Base-by-base conservation (phyloP, 2,888 invertebrate genomes). In the Apomyelois bistriatella region DNA sequence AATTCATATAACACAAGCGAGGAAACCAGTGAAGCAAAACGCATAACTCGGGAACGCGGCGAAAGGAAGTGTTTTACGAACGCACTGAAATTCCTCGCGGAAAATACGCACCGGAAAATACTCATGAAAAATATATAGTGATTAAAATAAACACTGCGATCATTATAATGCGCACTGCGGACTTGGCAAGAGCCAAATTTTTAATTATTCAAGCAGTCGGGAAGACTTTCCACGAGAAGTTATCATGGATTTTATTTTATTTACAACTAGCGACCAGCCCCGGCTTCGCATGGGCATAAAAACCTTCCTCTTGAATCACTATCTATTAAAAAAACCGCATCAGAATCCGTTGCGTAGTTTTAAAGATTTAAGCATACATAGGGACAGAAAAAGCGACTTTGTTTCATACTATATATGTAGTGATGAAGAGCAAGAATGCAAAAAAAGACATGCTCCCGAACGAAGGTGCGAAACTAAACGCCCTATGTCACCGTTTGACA, bases 191-290 rank as follows among this genome's bases (percentile, higher is more conserved):
- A 79, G 79, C 80, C 81, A 79, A 79, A 71, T 63, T 66, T 76
- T 79, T 80, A 79, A 82, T 81, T 78, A 79, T 79, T 74, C 79
- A 70, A 68, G 72, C 61, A 64, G 15, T 30, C 7, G 32, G 2
- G 32, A 32, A 10, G 4, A 5, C 4, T 32, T 32, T 32, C 1
- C 32, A 22, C 22, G 22, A 22, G 22, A 22, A 22, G 3, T 22
- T 22, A 22, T 22, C 22, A 22, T 3, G 22, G 5, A 22, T 22
- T 22, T 22, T n/a, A n/a, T 3, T 22, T 22, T 22, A 22, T 22
- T 10, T 32, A n/a, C n/a, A n/a, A n/a, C n/a, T n/a, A n/a, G n/a
- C n/a, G n/a, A n/a, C n/a, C n/a, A n/a, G n/a, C n/a, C n/a, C n/a
- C n/a, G n/a, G n/a, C n/a, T n/a, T n/a, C n/a, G n/a, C n/a, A n/a